Base-by-base conservation (phyloP, 2,113 vertebrate species). In the Solenodon paradoxus region DNA sequence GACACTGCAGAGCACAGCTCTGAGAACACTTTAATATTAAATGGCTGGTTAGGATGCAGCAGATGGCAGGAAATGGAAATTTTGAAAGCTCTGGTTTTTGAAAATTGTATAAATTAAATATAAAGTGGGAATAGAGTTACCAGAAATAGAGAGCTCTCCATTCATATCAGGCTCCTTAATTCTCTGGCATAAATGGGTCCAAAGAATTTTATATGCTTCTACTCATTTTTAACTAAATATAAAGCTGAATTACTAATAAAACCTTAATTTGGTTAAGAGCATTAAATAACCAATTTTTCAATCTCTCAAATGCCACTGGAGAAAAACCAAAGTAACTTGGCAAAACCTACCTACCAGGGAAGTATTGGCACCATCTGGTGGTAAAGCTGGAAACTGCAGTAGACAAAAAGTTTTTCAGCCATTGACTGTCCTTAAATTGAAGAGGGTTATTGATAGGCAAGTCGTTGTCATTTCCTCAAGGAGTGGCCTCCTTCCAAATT, bases 281-380 rank as follows among this genome's bases (percentile, higher is more conserved):
- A 0, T 61, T n/a, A 75, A 45, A 16, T 28, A 77, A 71, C 51
- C 55, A 35, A 19, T 68, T 69, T 89, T 95, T 88, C 30, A 47
- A 51, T 92, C 51, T 89, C 42, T 72, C 66, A 16, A 22, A 55
- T n/a, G 66, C 42, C 2, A 0, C 3, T 53, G 30, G 53, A 45
- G 22, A 77, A 20, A 32, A 9, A 5, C 17, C 17, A 42, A 86
- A 84, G 26, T 0, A 19, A 22, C 2, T 32, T 24, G 32, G 78
- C 49, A 35, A 95, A 91, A 71, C 42, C 55, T 19, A 71, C 42
- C 55, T 19, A 88, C 40, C 38, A 26, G 81, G 81, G 63, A 74
- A 16, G 72, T 79, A 22, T 57, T 96, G 78, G 86, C 55, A 16
- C 93, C 97, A 95, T 89, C 97, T 92, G n/a, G 93, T 96, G 96